These are phyloP conservation scores for Charanyca ferruginea DNA, from an alignment of 2,888 invertebrate species.

Conservation along the genomic window DNA sequence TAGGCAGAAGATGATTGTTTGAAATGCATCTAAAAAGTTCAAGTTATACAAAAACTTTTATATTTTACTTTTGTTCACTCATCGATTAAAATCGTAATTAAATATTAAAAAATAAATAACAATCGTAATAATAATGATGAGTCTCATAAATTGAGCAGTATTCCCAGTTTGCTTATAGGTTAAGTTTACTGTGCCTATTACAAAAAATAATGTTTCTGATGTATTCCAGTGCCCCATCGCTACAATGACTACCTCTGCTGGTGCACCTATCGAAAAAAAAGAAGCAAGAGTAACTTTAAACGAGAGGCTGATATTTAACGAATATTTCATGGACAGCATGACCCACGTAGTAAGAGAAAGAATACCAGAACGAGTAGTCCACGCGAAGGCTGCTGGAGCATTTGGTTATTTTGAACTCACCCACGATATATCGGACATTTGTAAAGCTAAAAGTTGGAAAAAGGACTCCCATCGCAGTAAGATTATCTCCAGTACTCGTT, in stretches of 20 bases:
- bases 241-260: constrained; percentile 93
- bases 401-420: constrained; percentile 96
- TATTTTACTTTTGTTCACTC: too few relatives aligned
- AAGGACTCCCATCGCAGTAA: constrained; percentile 94
- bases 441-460: constrained; percentile 95
- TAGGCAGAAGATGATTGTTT: too few relatives aligned
- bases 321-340: constrained; percentile 93
- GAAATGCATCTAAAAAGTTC: too few relatives aligned
- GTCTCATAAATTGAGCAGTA: too few relatives aligned
- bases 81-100: too few relatives aligned
- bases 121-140: too few relatives aligned
- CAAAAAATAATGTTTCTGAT: not conserved
- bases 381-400: constrained; percentile 98
- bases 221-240: constrained; percentile 86
- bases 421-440: constrained; percentile 94
- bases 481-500: constrained; percentile 95
- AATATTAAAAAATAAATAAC: too few relatives aligned
- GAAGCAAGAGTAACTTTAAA: constrained; percentile 94
- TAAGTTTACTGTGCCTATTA: too few relatives aligned
- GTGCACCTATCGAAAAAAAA: constrained; percentile 94
- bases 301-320: constrained; percentile 94
- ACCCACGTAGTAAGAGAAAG: constrained; percentile 96
- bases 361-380: constrained; percentile 97
- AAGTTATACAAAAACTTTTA: too few relatives aligned
- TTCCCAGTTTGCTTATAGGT: too few relatives aligned